A percentile compares a stretch with the other conserved stretches of the same genome.
phyloP scores from a whole-genome alignment of 2,113 vertebrate genomes.

The Empidonax traillii region DNA sequence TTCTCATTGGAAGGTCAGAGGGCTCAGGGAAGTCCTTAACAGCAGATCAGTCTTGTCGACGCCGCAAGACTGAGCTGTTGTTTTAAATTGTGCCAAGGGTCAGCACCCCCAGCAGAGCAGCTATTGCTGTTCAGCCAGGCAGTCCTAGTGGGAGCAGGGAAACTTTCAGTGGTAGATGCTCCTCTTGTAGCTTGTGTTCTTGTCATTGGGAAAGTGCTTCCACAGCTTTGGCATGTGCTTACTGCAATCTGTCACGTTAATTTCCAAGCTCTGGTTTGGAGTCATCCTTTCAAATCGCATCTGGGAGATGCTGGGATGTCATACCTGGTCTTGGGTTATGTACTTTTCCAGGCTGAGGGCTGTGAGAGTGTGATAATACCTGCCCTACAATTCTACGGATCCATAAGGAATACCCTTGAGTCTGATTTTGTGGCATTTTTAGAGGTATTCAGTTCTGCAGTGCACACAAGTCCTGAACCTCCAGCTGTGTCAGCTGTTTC shows the following conservation, averaged over 20 bases:
- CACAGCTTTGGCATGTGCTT: not conserved
- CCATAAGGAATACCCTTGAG: not conserved
- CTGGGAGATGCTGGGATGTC: not conserved
- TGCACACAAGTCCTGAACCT: not conserved
- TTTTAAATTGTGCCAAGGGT: not conserved
- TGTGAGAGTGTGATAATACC: not conserved
- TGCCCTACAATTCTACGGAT: not conserved
- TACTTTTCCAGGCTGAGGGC: not conserved
- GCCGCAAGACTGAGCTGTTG: not conserved
- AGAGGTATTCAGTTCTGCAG: not conserved
- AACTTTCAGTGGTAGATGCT: not conserved
- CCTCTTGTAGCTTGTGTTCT: not conserved
- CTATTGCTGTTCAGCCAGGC: not conserved
- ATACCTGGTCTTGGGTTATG: accelerated
- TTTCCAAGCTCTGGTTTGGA: not conserved
- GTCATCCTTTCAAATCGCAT: not conserved
- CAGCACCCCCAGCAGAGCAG: not conserved
- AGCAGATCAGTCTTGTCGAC: not conserved
- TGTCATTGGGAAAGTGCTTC: not conserved
- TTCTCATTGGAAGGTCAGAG: not conserved
- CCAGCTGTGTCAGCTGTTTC: not conserved
- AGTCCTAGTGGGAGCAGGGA: not conserved
- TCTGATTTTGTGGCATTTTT: not conserved
- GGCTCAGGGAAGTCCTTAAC: not conserved
- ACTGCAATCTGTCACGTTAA: not conserved